Evolutionary conservation across 2,797 vertebrate genomes (phyloP), one percentile per base, ranked within the genome.

Genomic region (Myotis pilosus): DNA sequence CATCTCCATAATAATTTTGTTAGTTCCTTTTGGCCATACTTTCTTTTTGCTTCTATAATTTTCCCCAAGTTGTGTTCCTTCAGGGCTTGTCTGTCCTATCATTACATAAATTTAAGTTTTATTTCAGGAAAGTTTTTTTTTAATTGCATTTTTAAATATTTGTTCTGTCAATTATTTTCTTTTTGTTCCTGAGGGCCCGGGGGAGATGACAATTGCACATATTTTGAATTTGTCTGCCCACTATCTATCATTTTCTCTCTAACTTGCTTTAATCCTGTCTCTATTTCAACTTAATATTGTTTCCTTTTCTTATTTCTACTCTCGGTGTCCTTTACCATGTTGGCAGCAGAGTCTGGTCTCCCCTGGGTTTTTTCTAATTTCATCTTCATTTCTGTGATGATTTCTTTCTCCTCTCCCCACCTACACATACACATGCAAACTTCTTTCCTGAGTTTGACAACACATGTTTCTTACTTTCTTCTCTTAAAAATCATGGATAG

Each of bases 201-300:
- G 19, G 69, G 55, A 47, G 38, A 75, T 6, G 16, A 60, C 72
- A 91, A 30, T 74, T 19, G 28, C 53, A 69, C 41, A 49, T 60
- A 64, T 22, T 28, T 23, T 23, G 90, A 71, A 64, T 87, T 53
- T 87, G 53, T 51, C 72, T 82, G 36, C 68, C 78, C 22, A 17
- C 83, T 60, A 89, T 89, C 85, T 53, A 92, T 94, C 92, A 95
- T 92, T 93, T 94, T 95, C 75, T 66, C 66, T 93, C 76, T 94
- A 75, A 92, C 72, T 83, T 94, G 51, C 83, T 93, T 93, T 89
- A 82, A 51, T 82, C 64, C 66, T 94, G 62, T 96, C 88, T 94
- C 69, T 75, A 57, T 76, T 93, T 95, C 74, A 86, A 60, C 66
- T 33, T 94, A 96, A 94, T 66, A 51, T 47, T 84, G 51, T 94